These are phyloP conservation scores for Carpatolechia fugitivella DNA, from an alignment of 2,888 invertebrate genomes.

Conservation along the genomic window DNA sequence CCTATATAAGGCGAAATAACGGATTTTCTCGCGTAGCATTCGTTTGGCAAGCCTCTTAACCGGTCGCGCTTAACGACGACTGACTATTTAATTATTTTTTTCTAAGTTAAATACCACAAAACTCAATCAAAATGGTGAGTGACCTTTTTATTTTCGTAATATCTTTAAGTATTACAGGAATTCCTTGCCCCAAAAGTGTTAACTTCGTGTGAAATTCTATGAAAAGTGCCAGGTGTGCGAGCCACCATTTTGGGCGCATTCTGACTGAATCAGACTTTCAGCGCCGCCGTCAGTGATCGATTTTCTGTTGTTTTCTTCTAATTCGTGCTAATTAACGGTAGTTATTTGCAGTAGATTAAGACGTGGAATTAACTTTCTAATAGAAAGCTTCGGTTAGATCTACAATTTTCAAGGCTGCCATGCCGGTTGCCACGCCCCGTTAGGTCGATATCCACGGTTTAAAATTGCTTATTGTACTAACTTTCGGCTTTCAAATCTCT, in stretches of 20 bases:
- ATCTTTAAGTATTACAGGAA: constrained; percentile 14
- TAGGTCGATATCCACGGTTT: constrained; percentile 12
- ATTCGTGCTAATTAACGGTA: constrained; percentile 10
- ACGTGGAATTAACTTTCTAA: neutral
- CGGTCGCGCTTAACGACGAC: constrained; percentile 81
- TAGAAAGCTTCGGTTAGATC: neutral
- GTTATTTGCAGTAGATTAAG: neutral
- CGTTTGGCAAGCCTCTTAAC: constrained; percentile 85
- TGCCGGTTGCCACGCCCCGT: constrained; percentile 35
- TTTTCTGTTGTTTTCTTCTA: constrained; percentile 24
- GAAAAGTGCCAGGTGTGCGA: constrained; percentile 47
- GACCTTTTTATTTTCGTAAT: constrained; percentile 26
- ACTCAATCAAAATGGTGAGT: constrained; percentile 77
- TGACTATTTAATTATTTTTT: constrained; percentile 68
- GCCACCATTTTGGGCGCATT: constrained; percentile 71
- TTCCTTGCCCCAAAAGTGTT: constrained; percentile 6
- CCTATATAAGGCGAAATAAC: constrained; percentile 79
- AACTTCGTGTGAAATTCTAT: constrained; percentile 22
- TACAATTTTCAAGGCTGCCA: constrained; percentile 33
- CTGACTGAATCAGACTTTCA: constrained; percentile 31
- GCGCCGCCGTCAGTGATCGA: constrained; percentile 25
- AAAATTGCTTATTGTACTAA: neutral
- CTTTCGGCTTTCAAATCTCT: neutral
- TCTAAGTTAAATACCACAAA: constrained; percentile 69
- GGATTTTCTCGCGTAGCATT: constrained; percentile 71